Evolutionary conservation across 2,113 vertebrate genomes (phyloP), one percentile per base, ranked within the genome.

Genomic region (Progne subis): DNA sequence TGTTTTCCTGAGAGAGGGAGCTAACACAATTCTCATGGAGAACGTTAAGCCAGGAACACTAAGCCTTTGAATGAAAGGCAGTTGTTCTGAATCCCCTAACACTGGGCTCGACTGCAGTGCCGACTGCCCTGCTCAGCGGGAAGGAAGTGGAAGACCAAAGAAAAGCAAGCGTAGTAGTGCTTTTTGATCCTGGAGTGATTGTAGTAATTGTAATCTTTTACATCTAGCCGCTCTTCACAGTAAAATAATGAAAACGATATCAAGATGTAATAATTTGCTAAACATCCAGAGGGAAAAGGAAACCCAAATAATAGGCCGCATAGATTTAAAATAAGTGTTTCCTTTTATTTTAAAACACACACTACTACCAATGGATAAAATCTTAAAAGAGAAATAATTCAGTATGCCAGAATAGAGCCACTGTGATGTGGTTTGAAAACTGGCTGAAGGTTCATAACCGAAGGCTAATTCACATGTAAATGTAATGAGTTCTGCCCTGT

Each of bases 401-500:
- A 82, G 65, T 64, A 34, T 90, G 90, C 88, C 88, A 92, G 85
- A 83, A 88, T 12, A 95, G 60, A 52, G 90, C 44, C 88, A 86
- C 90, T 86, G n/a, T 95, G 90, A 96, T 90, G 94, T 92, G 94
- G 93, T 95, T 90, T 95, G 71, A 96, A 93, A 94, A 81, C 92
- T 92, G 82, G 82, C 52, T 92, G 94, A 78, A 90, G 64, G 52
- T 92, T 93, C 90, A 75, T 84, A 95, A 94, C 76, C 82, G 88
- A 96, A 82, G 65, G 92, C 76, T 88, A 94, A 94, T 78, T 37
- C 11, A 29, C 60, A 86, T 59, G 71, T 74, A 90, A 93, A 92
- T 63, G 26, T 64, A 97, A 77, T 59, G 39, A 93, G 76, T 75
- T 86, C 60, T 96, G 64, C 76, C 52, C 64, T 88, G 31, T 75